These are phyloP conservation scores for Synergus laeviventris DNA, from an alignment of 2,888 invertebrate species.

Conservation along the genomic window DNA sequence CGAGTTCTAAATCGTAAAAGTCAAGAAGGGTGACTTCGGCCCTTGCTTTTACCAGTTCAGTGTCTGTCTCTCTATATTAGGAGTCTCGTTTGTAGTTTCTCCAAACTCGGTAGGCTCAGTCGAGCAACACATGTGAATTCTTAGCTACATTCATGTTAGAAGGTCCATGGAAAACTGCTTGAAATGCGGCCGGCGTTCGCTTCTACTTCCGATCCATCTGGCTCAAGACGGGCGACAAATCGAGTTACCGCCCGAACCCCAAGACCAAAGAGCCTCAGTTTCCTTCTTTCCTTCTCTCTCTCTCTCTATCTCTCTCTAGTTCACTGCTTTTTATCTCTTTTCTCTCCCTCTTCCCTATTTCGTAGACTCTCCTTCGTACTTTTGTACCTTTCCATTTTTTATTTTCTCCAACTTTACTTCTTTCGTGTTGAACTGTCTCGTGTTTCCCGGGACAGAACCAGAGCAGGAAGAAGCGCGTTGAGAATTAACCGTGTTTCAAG, in stretches of 20 bases:
- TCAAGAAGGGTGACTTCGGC: background rate
- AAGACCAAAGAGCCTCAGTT: constrained; percentile 69
- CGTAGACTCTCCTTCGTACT: constrained; percentile 45
- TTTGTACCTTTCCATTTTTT: constrained; percentile 40
- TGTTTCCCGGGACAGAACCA: constrained; percentile 44
- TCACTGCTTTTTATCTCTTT: constrained; percentile 50
- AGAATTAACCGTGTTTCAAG: constrained; percentile 65
- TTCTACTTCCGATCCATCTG: constrained; percentile 73
- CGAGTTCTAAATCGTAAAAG: background rate
- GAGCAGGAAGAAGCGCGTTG: constrained; percentile 43
- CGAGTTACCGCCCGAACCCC: constrained; percentile 69
- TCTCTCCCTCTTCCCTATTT: constrained; percentile 47
- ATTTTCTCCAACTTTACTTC: constrained; percentile 31
- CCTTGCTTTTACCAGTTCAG: constrained; percentile 1
- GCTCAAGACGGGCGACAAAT: constrained; percentile 72
- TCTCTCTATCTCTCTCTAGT: constrained; percentile 42
- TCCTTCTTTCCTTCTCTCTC: constrained; percentile 14
- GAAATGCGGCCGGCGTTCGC: constrained; percentile 69
- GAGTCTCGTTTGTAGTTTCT: constrained; percentile 28
- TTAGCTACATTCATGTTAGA: constrained; percentile 22
- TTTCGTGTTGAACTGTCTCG: constrained; percentile 35
- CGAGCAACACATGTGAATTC: constrained; percentile 34
- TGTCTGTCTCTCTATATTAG: constrained; percentile 24
- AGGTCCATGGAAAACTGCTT: constrained; percentile 57
- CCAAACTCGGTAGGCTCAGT: constrained; percentile 17